phyloP scores from a whole-genome alignment of 2,888 invertebrate species.

The Lingula anatina region DNA sequence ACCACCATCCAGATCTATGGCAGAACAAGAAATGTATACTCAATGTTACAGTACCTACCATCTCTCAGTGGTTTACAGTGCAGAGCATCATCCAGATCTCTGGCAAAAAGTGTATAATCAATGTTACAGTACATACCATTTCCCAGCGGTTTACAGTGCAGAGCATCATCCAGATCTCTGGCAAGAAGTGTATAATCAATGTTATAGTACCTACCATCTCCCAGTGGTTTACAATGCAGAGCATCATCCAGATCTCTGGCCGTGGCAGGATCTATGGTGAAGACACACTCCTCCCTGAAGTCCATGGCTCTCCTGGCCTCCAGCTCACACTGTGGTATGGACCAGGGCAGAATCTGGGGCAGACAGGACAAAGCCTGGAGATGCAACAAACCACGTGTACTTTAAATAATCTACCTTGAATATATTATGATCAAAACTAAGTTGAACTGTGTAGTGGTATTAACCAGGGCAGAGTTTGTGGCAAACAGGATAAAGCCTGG shows the following conservation, averaged over 20 bases:
- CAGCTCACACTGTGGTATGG: conserved; percentile 42
- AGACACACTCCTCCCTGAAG: conserved; percentile 65
- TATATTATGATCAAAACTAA: too few species aligned
- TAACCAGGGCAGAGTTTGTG: conserved; percentile 36
- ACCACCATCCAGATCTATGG: too few species aligned
- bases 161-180: conserved; percentile 88
- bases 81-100: too few species aligned
- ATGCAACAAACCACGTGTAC: too few species aligned
- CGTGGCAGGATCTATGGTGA: conserved; percentile 89
- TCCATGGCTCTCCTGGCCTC: conserved; percentile 48
- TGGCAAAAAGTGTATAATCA: too few species aligned
- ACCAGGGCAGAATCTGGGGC: conserved; percentile 40
- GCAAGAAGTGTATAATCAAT: too few species aligned
- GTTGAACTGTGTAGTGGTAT: too few species aligned
- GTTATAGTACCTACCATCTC: conserved; percentile 58
- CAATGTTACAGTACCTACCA: too few species aligned
- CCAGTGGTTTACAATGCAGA: conserved; percentile 69
- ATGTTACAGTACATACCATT: too few species aligned
- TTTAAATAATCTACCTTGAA: background rate
- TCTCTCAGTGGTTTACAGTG: too few species aligned
- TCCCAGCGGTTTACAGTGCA: too few species aligned
- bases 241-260: conserved; percentile 95
- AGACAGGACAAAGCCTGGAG: conserved; percentile 36
- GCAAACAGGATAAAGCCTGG: conserved; percentile 38
- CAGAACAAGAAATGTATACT: too few species aligned